Evolutionary conservation across 2,797 vertebrate genomes (phyloP).

Genomic region (Periophthalmus magnuspinnatus): DNA sequence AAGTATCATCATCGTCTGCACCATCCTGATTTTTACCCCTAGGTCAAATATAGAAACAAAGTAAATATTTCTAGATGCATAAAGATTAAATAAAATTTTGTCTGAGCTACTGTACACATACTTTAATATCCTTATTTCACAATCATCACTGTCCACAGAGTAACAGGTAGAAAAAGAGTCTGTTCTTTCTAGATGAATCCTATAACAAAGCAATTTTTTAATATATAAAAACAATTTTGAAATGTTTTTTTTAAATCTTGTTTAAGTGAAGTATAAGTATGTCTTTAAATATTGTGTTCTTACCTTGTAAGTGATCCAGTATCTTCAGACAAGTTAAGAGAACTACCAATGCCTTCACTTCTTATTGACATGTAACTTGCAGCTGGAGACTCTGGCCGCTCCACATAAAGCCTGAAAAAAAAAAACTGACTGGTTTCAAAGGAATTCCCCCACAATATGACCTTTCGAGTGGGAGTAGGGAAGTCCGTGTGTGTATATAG

Average conservation of each 20-base stretch:
- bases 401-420: conserved; percentile 38
- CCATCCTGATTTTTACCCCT: conserved; percentile 43
- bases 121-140: conserved; percentile 59
- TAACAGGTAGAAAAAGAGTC: conserved; percentile 72
- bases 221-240: neutral
- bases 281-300: conserved; percentile 1
- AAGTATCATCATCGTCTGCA: neutral
- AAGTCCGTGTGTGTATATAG: conserved; percentile 50
- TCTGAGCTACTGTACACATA: conserved; percentile 34
- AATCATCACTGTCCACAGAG: conserved; percentile 68
- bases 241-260: neutral
- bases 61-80: conserved; percentile 9
- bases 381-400: conserved; percentile 50
- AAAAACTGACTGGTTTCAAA: neutral
- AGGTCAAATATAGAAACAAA: conserved; percentile 13
- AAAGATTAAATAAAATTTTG: neutral
- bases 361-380: conserved; percentile 67
- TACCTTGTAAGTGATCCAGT: conserved; percentile 41
- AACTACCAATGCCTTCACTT: conserved; percentile 35
- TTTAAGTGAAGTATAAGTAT: neutral
- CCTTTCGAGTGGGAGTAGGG: conserved; percentile 29
- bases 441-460: conserved; percentile 37
- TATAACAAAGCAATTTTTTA: conserved; percentile 27
- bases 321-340: neutral
- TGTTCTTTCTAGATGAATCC: conserved; percentile 53